A percentile compares a stretch with the other conserved stretches of the same genome.
phyloP scores from a whole-genome alignment of 92 coral and sea anemone genomes.

The Bergia sp. region DNA sequence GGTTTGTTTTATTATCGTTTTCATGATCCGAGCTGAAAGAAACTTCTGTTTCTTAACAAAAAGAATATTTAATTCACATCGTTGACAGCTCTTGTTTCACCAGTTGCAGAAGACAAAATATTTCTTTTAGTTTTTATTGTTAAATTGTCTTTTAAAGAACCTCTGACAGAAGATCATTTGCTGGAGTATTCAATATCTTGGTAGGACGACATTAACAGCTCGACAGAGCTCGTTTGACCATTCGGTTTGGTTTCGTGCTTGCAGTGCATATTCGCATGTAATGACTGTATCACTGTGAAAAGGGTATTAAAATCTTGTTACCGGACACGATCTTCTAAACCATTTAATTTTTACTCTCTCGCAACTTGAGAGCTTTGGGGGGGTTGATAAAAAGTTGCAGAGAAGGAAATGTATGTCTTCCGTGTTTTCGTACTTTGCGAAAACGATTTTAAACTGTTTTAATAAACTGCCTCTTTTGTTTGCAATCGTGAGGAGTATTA shows the following conservation, averaged over 20 bases:
- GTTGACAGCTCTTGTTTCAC: constrained; percentile 19
- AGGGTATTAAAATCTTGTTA: neutral
- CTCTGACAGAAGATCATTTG: neutral
- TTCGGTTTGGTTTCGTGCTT: neutral
- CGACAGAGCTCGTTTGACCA: neutral
- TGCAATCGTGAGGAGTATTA: neutral
- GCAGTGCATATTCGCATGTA: neutral
- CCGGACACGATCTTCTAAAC: neutral
- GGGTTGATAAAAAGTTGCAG: neutral
- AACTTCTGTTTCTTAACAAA: constrained; percentile 6
- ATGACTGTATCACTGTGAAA: neutral
- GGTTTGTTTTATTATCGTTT: neutral
- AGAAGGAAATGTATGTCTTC: neutral
- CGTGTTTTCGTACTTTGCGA: neutral
- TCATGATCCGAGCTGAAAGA: neutral
- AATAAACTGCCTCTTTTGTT: too few species aligned
- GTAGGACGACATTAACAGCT: neutral
- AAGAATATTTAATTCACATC: constrained; percentile 5
- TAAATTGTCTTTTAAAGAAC: neutral
- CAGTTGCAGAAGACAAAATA: neutral
- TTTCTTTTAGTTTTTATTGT: neutral
- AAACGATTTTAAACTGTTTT: neutral
- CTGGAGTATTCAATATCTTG: neutral
- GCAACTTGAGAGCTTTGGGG: neutral
- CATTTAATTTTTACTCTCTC: neutral